Percentiles rank a stretch among this genome's conserved stretches.
phyloP scores from a whole-genome alignment of 2,888 invertebrate species.

The Hypomecis atomaria region DNA sequence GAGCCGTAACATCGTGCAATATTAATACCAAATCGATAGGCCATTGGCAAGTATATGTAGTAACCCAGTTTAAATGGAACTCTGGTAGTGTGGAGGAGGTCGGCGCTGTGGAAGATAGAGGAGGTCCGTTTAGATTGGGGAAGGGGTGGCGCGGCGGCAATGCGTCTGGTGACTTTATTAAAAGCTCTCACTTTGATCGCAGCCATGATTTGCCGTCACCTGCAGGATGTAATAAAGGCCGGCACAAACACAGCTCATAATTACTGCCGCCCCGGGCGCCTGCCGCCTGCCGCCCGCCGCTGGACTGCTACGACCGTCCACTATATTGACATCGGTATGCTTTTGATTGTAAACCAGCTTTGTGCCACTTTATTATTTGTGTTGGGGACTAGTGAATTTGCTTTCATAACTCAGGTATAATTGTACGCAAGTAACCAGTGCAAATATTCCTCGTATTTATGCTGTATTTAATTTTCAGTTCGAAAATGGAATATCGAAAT shows the following conservation, averaged over 20 bases:
- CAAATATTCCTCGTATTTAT: slow-evolving; percentile 11
- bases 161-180: slow-evolving; percentile 70
- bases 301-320: slow-evolving; percentile 59
- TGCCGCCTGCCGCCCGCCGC: slow-evolving; percentile 42
- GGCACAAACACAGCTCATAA: slow-evolving; percentile 68
- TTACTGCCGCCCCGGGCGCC: slow-evolving; percentile 53
- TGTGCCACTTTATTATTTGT: slow-evolving; percentile 65
- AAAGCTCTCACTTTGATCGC: slow-evolving; percentile 81
- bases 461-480: slow-evolving; percentile 18
- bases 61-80: slow-evolving; percentile 25
- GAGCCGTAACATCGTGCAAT: slow-evolving; percentile 36
- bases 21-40: slow-evolving; percentile 37
- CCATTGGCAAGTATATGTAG: slow-evolving; percentile 29
- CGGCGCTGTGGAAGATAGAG: slow-evolving; percentile 19
- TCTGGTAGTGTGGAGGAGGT: slow-evolving; percentile 8
- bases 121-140: slow-evolving; percentile 31
- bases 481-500: slow-evolving; percentile 23
- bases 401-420: slow-evolving; percentile 26
- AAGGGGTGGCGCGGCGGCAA: slow-evolving; percentile 34
- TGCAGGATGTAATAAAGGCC: slow-evolving; percentile 76
- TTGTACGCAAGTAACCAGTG: slow-evolving; percentile 12
- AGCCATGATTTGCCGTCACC: slow-evolving; percentile 73
- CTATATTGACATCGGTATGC: slow-evolving; percentile 72
- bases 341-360: slow-evolving; percentile 68
- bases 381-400: slow-evolving; percentile 20